Base-by-base conservation (phyloP, 2,113 vertebrate species). In the Pteronura brasiliensis region DNA sequence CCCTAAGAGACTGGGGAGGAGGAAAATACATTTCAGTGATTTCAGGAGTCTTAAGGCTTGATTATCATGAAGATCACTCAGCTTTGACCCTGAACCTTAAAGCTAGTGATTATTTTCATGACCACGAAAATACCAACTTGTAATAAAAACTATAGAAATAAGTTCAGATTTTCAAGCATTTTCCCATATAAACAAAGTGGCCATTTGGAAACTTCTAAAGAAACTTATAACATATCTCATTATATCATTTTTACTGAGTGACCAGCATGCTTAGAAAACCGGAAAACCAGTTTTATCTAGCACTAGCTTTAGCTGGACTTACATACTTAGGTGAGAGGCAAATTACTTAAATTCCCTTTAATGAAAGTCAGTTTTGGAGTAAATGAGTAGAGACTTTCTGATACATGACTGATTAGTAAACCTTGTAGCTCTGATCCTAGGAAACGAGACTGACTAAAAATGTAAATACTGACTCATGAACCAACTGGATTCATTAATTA, bases 241-340 rank as follows among this genome's bases (percentile, higher is more conserved):
- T 42, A 87, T n/a, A 57, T 71, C 86, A 77, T 14, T 63, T 72
- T 76, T 76, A 77, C 18, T 55, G 12, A 67, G n/a, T 36, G n/a
- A 47, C 61, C 69, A 67, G 11, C 61, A 82, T 57, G 44, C 57
- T 47, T 81, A 80, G 86, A 82, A 94, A 81, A 52, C 31, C 10
- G 67, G 44, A 95, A 88, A 85, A 65, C 42, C 31, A 90, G 55
- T 95, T 95, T 95, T 92, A 67, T 47, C n/a, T 97, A 74, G 31
- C 5, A 29, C 4, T 39, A 92, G 71, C 15, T 81, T 93, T 27
- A 71, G 21, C 27, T 82, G 79, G 88, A 72, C 17, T 79, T 89
- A 87, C 4, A 90, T 52, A 76, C 12, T 85, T 76, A 77, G 42
- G 23, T 55, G 42, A 95, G 27, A 59, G 79, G 76, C 36, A 57